Percentiles rank a stretch among this genome's conserved stretches.
Evolutionary conservation across 2,113 vertebrate species (phyloP).

Genomic region (Cervus canadensis): DNA sequence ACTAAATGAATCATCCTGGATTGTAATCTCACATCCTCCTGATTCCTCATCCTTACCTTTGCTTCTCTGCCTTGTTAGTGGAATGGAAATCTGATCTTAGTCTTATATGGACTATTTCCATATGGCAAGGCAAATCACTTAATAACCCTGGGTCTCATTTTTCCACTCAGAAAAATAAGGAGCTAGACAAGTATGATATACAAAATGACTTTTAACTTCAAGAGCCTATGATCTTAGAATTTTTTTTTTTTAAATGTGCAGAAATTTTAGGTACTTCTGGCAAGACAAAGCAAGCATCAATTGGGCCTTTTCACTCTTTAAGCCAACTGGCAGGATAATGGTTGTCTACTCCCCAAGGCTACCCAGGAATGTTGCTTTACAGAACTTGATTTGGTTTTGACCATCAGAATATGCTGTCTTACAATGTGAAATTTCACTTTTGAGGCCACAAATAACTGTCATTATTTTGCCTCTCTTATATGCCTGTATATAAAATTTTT

Average conservation of each 20-base stretch:
- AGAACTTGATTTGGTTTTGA: neutral
- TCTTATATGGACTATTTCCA: neutral
- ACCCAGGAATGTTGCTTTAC: neutral
- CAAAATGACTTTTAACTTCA: neutral
- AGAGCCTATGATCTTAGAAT: neutral
- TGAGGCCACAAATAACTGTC: neutral
- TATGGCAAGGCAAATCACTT: neutral
- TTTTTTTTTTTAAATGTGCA: neutral
- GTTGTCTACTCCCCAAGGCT: neutral
- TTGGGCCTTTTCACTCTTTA: neutral
- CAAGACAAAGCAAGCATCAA: neutral
- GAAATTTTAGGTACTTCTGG: neutral
- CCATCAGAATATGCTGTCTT: neutral
- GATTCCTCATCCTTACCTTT: neutral
- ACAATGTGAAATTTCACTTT: neutral
- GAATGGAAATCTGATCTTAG: neutral
- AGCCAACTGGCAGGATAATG: neutral
- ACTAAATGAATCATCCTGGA: neutral
- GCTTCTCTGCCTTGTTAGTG: neutral
- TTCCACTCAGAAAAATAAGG: neutral
- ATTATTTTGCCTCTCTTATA: neutral
- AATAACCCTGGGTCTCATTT: neutral
- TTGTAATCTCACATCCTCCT: neutral
- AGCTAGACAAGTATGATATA: neutral
- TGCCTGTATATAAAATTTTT: neutral